Evolutionary conservation across 2,888 invertebrate species (phyloP).

Genomic region (Lucinisca nassula): DNA sequence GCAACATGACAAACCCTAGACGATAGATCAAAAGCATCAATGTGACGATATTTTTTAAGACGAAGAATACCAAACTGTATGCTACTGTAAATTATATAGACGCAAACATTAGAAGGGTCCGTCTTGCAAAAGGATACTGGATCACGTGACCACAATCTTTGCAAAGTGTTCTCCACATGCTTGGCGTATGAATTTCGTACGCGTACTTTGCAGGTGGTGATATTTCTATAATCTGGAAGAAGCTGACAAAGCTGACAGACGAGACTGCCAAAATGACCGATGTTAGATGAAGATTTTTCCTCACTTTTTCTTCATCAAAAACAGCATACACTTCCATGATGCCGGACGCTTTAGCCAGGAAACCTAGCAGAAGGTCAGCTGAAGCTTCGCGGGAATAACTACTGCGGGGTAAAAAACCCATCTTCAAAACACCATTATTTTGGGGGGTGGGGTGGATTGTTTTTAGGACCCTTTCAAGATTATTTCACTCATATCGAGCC

Average conservation of each 20-base stretch:
- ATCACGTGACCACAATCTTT: slow-evolving; percentile 57
- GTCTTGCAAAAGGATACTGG: slow-evolving; percentile 77
- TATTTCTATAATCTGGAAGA: slow-evolving; percentile 84
- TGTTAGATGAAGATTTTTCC: slow-evolving; percentile 80
- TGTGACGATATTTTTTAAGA: slow-evolving; percentile 79
- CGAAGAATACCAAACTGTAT: slow-evolving; percentile 85
- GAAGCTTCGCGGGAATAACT: slow-evolving; percentile 83
- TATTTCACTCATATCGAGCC: too few species aligned
- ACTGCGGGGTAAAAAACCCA: slow-evolving; percentile 73
- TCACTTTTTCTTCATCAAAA: slow-evolving; percentile 76
- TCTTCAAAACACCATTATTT: slow-evolving; percentile 69
- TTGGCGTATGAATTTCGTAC: slow-evolving; percentile 16
- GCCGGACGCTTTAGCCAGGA: slow-evolving; percentile 85
- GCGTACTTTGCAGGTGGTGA: slow-evolving; percentile 40
- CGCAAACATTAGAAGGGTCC: slow-evolving; percentile 81
- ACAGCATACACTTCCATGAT: slow-evolving; percentile 80
- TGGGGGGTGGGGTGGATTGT: too few species aligned
- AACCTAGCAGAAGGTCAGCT: slow-evolving; percentile 84
- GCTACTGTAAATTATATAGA: slow-evolving; percentile 90
- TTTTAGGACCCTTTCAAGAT: too few species aligned
- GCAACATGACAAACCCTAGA: slow-evolving; percentile 63
- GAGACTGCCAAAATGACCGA: slow-evolving; percentile 83
- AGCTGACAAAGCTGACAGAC: slow-evolving; percentile 85
- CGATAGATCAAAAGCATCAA: slow-evolving; percentile 76
- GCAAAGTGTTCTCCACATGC: slow-evolving; percentile 63